Evolutionary conservation across 2,888 invertebrate species (phyloP).

Genomic region (Eilema caniola): DNA sequence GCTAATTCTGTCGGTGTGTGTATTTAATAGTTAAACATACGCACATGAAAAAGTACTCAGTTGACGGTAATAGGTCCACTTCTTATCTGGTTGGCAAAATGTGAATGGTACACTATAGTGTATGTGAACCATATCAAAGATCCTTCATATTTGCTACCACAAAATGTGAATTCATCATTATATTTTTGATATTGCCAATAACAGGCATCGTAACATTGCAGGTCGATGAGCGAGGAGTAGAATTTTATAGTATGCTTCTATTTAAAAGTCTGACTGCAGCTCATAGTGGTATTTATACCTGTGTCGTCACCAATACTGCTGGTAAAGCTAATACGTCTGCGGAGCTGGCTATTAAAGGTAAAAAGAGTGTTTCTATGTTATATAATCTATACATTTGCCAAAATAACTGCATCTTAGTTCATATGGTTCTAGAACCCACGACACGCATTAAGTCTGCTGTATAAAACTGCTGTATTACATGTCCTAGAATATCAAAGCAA

Average conservation of each 20-base stretch:
- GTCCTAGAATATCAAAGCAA: too few relatives aligned
- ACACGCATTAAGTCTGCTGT: too few relatives aligned
- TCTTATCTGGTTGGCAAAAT: too few relatives aligned
- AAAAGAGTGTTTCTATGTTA: conserved; percentile 24
- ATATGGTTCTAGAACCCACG: too few relatives aligned
- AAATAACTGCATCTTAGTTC: not conserved
- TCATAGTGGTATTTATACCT: conserved; percentile 91
- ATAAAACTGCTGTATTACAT: too few relatives aligned
- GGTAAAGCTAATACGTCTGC: conserved; percentile 91
- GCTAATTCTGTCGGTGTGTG: too few relatives aligned
- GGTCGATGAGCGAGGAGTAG: conserved; percentile 90
- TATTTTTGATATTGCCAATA: not conserved
- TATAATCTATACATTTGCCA: not conserved
- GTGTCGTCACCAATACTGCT: conserved; percentile 91
- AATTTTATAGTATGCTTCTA: conserved; percentile 90
- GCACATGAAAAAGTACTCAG: not conserved
- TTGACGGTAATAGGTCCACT: too few relatives aligned
- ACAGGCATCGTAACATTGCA: conserved; percentile 54
- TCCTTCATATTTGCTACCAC: not conserved
- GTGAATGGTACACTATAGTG: too few relatives aligned
- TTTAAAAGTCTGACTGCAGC: conserved; percentile 90
- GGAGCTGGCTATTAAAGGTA: conserved; percentile 91
- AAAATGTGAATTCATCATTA: not conserved
- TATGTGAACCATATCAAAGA: too few relatives aligned
- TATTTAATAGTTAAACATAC: not conserved